Evolutionary conservation across 2,797 vertebrate species (phyloP), one percentile per base, ranked within the genome.

Genomic region (Bryconaethiops microstoma): DNA sequence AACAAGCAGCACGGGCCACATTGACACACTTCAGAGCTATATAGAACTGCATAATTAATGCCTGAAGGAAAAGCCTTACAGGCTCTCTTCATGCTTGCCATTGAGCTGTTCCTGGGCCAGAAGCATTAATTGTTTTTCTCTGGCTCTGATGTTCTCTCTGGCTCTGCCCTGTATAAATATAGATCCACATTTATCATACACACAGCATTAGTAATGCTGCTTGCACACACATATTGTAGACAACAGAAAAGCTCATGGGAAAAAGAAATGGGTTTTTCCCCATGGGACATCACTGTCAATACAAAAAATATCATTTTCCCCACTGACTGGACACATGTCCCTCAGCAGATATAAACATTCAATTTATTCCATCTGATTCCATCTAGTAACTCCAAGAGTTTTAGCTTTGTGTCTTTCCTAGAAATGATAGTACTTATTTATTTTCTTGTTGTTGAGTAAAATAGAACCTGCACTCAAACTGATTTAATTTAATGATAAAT

Each of bases 1-100:
- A 78, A 78, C 63, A 78, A 78, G 76, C 80, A 74, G 62, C 63
- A 68, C 14, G 77, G 62, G 45, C 76, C 54, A 78, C 76, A 69
- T 82, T 82, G 78, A 74, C 16, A 50, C 70, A 63, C 81, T 82
- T 78, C 70, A 54, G 81, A 82, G 76, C 60, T 60, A 54, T 62
- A 69, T 57, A 74, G 63, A 29, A n/a, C 76, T 82, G 71, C 81
- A 82, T 82, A 78, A 82, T 82, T 82, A 82, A 78, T 74, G 76
- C 62, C 81, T 54, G 76, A 14, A 62, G 45, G 80, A 67, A 42
- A 74, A 55, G 19, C 13, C 29, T 50, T 14, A 42, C 60, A 72
- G 68, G 68, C 16, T 23, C 59, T 25, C 10, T 59, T 82, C 76
- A 74, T 54, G 25, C 29, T 69, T 74, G 39, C 81, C 59, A 74